Evolutionary conservation across 2,888 invertebrate species (phyloP), one percentile per base, ranked within the genome.

Genomic region (Lepidochrysops patricia): DNA sequence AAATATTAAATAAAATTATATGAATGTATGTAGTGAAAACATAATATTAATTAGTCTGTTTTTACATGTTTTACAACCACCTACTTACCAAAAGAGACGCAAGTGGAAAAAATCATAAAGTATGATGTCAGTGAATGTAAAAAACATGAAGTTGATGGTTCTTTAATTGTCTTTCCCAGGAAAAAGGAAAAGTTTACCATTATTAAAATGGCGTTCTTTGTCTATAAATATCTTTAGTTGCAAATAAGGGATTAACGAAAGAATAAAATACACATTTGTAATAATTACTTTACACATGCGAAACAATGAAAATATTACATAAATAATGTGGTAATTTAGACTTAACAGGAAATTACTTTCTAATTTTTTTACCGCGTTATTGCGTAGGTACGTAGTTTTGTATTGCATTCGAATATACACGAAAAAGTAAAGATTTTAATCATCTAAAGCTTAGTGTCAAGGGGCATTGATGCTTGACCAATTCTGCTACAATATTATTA

Each of bases 301-400:
- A 43, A 43, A 43, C 43, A 26, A 52, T 26, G 26, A 50, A 15
- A 43, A 19, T 26, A 26, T 52, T 52, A 52, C 52, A 52, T 52
- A 9, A 52, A 52, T 27, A 52, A 52, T 52, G 52, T 43, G 7
- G 43, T 43, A 43, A 37, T 37, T 37, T 7, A 23, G 9, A 9
- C 32, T 54, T 29, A 29, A 13, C 29, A 54, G 54, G 54, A 54
- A 54, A 54, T 54, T 19, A 54, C 54, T 54, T 54, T 54, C 54
- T 54, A 54, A 54, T 15, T 32, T 54, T 23, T 32, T 54, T 54
- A 32, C 19, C 27, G n/a, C n/a, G n/a, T 15, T 12, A 54, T 54
- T 32, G 29, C 54, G 32, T 54, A 26, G 5, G 15, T 43, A 43
- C 13, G 35, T 35, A 13, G 19, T 43, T 43, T 43, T 3, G 37